These are phyloP conservation scores for Siniperca chuatsi DNA, from an alignment of 2,113 vertebrate species.

Conservation along the genomic window DNA sequence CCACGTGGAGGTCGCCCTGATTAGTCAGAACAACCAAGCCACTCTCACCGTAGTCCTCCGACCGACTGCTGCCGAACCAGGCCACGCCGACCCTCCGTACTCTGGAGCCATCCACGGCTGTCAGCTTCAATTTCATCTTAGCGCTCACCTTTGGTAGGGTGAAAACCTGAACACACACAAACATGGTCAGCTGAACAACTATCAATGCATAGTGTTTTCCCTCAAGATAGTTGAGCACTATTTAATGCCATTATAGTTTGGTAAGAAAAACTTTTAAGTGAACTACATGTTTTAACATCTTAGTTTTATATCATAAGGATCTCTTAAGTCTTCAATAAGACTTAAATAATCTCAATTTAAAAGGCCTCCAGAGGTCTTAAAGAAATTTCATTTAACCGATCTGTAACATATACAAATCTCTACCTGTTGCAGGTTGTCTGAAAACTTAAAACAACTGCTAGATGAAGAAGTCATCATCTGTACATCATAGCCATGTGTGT, in stretches of 20 bases:
- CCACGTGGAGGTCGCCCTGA: conserved; percentile 94
- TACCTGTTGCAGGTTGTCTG: no score
- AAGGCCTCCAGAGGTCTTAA: no score
- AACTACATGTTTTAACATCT: background rate
- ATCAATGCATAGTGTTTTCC: background rate
- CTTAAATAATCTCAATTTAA: no score
- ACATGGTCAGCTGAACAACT: background rate
- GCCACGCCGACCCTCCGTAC: conserved; percentile 91
- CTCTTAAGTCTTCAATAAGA: background rate
- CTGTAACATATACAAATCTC: no score
- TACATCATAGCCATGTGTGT: no score
- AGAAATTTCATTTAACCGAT: no score
- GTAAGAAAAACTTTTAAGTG: background rate
- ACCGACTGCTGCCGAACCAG: conserved; percentile 90
- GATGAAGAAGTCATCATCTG: no score
- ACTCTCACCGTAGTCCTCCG: conserved; percentile 91
- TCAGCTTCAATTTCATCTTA: conserved; percentile 96
- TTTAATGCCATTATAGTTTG: background rate
- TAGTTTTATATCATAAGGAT: background rate
- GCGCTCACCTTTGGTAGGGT: conserved; percentile 94
- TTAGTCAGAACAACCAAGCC: conserved; percentile 93
- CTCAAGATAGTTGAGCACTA: background rate
- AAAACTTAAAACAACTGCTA: no score
- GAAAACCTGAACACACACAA: conserved; percentile 87
- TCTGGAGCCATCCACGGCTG: conserved; percentile 93